Evolutionary conservation across 2,888 invertebrate species (phyloP).

Genomic region (Macrophya annulata): DNA sequence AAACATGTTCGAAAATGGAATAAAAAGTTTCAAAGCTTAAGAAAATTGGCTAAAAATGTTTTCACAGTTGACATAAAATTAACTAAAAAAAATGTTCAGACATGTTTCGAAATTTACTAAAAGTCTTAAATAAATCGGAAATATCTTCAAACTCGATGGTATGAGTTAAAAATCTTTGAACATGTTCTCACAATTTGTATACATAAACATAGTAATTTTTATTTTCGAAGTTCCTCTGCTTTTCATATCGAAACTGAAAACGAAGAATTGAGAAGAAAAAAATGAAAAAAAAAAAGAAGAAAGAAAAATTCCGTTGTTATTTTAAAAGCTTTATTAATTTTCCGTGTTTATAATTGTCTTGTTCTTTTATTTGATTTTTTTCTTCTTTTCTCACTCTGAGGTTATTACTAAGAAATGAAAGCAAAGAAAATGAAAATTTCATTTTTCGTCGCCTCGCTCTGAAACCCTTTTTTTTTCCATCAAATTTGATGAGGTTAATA

Average conservation of each 20-base stretch:
- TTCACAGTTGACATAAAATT: too few relatives aligned
- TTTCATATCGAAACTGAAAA: too few relatives aligned
- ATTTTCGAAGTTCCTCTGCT: too few relatives aligned
- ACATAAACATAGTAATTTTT: too few relatives aligned
- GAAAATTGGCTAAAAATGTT: too few relatives aligned
- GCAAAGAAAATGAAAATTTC: background rate
- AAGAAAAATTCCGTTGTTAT: background rate
- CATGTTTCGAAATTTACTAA: background rate
- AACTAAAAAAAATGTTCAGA: too few relatives aligned
- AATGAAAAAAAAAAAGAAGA: background rate
- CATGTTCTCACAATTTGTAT: too few relatives aligned
- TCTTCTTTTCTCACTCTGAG: background rate
- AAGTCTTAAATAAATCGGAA: background rate
- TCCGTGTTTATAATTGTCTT: background rate
- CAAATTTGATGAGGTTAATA: constrained; percentile 2
- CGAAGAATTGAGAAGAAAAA: too few relatives aligned
- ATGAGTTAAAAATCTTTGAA: too few relatives aligned
- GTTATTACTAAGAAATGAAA: background rate
- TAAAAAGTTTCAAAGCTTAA: too few relatives aligned
- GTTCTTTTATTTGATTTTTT: background rate
- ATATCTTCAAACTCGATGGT: too few relatives aligned
- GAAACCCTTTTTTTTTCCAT: constrained; percentile 4
- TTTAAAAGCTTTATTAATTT: background rate
- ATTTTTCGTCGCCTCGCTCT: background rate
- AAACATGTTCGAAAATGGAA: background rate